Base-by-base conservation (phyloP, 2,888 invertebrate genomes). In the Cosmopolites sordidus region DNA sequence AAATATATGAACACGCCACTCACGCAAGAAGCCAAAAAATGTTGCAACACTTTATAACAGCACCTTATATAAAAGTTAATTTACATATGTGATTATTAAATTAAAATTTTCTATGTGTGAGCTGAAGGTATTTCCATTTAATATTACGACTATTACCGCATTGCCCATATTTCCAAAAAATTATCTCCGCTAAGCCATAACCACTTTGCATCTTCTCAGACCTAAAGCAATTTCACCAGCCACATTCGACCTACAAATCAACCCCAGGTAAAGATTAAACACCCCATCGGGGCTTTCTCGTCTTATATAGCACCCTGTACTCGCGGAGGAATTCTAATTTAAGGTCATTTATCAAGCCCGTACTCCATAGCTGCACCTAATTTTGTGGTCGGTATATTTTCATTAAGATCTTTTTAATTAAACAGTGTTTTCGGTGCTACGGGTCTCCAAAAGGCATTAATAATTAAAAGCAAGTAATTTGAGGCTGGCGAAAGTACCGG, bases 351-450 rank as follows among this genome's bases (percentile, higher is more conserved):
- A 56, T 56, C 56, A 53, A 51, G 51, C 37, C 39, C 48, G 51
- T 48, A 51, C 51, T 51, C 51, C 55, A 44, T 51, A 38, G 47
- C 48, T 48, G 48, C 47, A 50, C 53, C 56, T 53, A 56, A 56
- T 56, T 56, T 50, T 33, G 49, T 42, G 53, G 48, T 33, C 49
- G 53, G 50, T 56, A 53, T 49, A 55, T 55, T 49, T 53, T 56
- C 53, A 53, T 56, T 51, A 56, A 48, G 48, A 48, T 44, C 55
- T 56, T 56, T 56, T 52, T 56, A 56, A 56, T 56, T 56, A 56
- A 52, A 56, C 45, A 40, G 22, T 39, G 38, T 51, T 48, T 48
- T 16, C 42, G 48, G 48, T 48, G 42, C 42, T 30, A 42, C 37
- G 42, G 48, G 42, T 48, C 22, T 27, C 27, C 38, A 39, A 47